Conservation (phyloP, 2,888 invertebrate genomes). For the Conops quadrifasciatus region DNA sequence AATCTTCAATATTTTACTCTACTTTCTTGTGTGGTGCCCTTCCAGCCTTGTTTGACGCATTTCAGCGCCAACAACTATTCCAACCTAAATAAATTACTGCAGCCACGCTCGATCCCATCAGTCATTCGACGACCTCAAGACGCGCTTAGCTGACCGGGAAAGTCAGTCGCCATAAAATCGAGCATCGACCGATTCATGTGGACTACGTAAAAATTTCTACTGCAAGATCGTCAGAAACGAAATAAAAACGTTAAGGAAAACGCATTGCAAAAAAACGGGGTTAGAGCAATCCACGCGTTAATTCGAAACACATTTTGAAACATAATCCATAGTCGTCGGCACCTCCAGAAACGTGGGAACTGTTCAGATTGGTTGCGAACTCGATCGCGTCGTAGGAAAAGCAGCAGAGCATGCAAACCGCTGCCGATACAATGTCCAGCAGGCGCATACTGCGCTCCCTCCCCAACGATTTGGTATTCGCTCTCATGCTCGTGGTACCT, state of each 20-base stretch:
- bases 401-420: slow-evolving; percentile 14
- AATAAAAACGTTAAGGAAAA: not conserved
- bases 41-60: slow-evolving; percentile 31
- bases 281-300: not conserved
- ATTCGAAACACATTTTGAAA: not conserved
- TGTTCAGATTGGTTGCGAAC: no score
- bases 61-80: slow-evolving; percentile 28
- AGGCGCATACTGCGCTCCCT: slow-evolving; percentile 43
- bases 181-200: not conserved
- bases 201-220: no score
- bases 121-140: slow-evolving; percentile 40
- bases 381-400: no score
- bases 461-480: slow-evolving; percentile 51
- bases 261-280: not conserved
- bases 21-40: slow-evolving; percentile 23
- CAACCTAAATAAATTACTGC: slow-evolving; percentile 39
- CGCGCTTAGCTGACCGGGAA: slow-evolving; percentile 32
- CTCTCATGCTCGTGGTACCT: slow-evolving; percentile 51
- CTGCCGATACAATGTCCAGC: not conserved
- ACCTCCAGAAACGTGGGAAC: no score
- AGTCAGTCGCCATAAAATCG: not conserved
- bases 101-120: slow-evolving; percentile 29
- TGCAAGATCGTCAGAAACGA: no score
- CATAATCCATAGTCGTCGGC: no score
- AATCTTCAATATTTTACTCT: not conserved